Evolutionary conservation across 2,888 invertebrate species (phyloP).

Genomic region (Stenurella melanura): DNA sequence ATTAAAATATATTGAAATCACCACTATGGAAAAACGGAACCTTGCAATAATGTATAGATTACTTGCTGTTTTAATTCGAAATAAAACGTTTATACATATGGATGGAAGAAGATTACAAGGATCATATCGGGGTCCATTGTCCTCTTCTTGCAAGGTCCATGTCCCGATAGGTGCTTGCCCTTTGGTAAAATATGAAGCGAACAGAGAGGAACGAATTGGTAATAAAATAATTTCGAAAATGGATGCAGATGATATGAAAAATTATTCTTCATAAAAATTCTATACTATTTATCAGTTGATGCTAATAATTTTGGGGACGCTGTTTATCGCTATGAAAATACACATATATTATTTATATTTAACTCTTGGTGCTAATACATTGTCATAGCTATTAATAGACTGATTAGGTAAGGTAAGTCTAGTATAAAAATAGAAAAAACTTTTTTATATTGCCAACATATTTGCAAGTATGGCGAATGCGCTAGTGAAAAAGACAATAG

Average conservation of each 20-base stretch:
- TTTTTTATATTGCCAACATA: too few species aligned
- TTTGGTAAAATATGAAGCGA: neutral
- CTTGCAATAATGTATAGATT: conserved; percentile 3
- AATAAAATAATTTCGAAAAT: conserved; percentile 18
- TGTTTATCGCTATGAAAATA: neutral
- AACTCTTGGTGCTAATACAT: neutral
- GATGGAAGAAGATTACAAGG: conserved; percentile 4
- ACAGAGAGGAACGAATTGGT: conserved; percentile 9
- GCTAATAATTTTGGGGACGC: neutral
- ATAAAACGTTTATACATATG: conserved; percentile 1
- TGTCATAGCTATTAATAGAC: neutral
- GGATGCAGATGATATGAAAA: conserved; percentile 26
- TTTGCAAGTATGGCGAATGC: too few species aligned
- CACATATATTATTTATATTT: neutral
- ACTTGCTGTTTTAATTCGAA: neutral
- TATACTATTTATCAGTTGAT: neutral
- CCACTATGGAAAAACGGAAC: neutral
- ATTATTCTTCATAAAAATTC: conserved; percentile 12
- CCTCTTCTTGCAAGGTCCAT: neutral
- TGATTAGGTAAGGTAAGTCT: too few species aligned
- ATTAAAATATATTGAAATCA: conserved; percentile 3
- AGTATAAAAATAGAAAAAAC: too few species aligned
- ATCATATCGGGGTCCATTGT: conserved; percentile 4
- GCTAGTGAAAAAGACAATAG: too few species aligned
- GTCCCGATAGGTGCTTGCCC: neutral